Base-by-base conservation (phyloP, 2,797 vertebrate genomes). In the Varecia variegata region DNA sequence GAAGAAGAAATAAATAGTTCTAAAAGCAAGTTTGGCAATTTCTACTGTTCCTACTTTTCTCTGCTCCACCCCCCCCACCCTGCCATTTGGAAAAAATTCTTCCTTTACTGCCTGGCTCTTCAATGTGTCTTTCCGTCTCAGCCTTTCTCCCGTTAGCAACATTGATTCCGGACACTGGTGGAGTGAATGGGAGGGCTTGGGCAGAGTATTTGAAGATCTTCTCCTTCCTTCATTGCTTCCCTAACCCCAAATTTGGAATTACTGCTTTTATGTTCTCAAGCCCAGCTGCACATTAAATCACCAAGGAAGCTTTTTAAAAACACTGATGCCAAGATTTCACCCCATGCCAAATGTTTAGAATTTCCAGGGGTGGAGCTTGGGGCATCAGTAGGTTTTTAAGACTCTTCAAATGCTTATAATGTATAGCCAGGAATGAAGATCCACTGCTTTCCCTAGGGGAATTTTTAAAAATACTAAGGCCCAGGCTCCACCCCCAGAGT, bases 1-100 rank as follows among this genome's bases (percentile, higher is more conserved):
- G 74, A 92, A 81, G 17, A 94, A 85, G 45, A 85, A 97, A 97
- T 94, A 97, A 98, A 98, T 85, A 93, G 65, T 94, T 96, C 71
- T 93, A 93, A 92, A 97, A 94, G 83, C 74, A 96, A 94, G 23
- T 88, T 30, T 96, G 94, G 70, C 35, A 62, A 21, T 92, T 94
- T 80, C 80, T 67, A 18, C 71, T 92, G 21, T 97, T 89, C 56
- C 32, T 95, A 12, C 76, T 88, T 96, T 97, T 91, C 38, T 77
- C 47, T 52, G 60, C 7, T n/a, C 6, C 40, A 18, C 27, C 38
- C 47, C 60, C 20, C 7, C 47, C 32, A 40, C 68, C 20, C 13
- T 21, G 32, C 27, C 18, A 35, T 30, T 65, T 32, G 52, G 60
- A 73, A 74, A 62, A 71, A 52, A 9, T 25, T 82, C 60, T 47